Percentiles rank a stretch among this genome's conserved stretches.
phyloP scores from a whole-genome alignment of 1,140 invertebrate genomes.

The Archivesica marissinica region DNA sequence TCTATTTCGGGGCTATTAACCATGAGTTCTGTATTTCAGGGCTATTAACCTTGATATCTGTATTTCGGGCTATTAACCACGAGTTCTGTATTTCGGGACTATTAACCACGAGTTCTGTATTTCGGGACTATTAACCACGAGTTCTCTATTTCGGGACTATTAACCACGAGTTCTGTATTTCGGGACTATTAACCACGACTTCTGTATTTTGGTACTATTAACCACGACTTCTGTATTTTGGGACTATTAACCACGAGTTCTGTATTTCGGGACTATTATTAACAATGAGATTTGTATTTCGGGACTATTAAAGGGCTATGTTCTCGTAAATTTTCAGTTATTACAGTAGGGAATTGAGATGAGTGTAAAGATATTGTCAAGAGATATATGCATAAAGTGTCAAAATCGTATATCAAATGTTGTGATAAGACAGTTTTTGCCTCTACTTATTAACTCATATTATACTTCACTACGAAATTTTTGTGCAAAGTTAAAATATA shows the following conservation, averaged over 20 bases:
- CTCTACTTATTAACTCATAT: no score
- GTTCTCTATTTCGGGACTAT: neutral
- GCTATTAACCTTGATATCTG: no score
- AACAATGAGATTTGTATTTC: neutral
- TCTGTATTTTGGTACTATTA: no score
- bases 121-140: neutral
- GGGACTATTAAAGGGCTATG: neutral
- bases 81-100: neutral
- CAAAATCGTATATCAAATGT: conserved; percentile 1
- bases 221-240: no score
- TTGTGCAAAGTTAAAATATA: no score
- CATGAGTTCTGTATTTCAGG: neutral
- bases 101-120: neutral
- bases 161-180: neutral
- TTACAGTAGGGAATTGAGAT: neutral
- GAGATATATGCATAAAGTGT: conserved; percentile 10
- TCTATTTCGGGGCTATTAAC: neutral
- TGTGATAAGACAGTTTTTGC: no score
- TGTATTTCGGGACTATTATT: neutral
- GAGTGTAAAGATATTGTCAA: neutral
- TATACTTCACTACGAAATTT: no score
- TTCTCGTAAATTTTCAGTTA: neutral
- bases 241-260: neutral
- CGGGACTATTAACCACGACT: no score
- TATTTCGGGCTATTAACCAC: no score